phyloP scores from a whole-genome alignment of 2,113 vertebrate species.

The Jaculus jaculus region DNA sequence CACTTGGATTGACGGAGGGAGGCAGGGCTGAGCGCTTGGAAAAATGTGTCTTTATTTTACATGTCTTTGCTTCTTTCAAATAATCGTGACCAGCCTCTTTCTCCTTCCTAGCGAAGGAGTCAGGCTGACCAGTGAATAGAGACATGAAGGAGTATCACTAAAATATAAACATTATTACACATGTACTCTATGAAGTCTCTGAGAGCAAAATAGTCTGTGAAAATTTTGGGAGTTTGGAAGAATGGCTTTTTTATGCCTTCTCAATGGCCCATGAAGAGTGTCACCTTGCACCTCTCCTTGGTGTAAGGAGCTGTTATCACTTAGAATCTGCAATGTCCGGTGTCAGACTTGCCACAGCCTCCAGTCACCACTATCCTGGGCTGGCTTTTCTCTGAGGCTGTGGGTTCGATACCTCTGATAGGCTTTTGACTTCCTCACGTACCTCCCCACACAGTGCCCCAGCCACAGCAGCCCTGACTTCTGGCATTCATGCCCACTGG shows the following conservation, averaged over 20 bases:
- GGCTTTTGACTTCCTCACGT: not conserved
- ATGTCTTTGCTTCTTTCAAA: not conserved
- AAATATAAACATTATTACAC: not conserved
- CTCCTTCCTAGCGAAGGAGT: not conserved
- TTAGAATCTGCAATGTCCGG: not conserved
- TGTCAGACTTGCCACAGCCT: not conserved
- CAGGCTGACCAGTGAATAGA: not conserved
- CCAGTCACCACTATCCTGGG: not conserved
- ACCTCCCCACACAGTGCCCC: not conserved
- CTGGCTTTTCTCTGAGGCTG: not conserved
- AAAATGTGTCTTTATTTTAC: not conserved
- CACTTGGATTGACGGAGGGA: not conserved
- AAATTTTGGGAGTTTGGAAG: slow-evolving; percentile 39
- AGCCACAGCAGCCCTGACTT: not conserved
- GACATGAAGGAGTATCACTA: not conserved
- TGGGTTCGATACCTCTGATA: not conserved
- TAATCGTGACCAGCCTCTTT: not conserved
- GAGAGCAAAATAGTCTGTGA: not conserved
- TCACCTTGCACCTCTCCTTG: not conserved
- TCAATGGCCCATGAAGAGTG: slow-evolving; percentile 9
- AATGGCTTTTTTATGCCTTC: not conserved
- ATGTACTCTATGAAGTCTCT: not conserved
- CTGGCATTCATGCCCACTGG: not conserved
- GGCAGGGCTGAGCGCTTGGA: no score
- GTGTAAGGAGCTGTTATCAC: slow-evolving; percentile 18